Percentiles rank a stretch among this genome's conserved stretches.
Conservation (phyloP, 2,113 vertebrate species). For the Phrynocephalus versicolor region DNA sequence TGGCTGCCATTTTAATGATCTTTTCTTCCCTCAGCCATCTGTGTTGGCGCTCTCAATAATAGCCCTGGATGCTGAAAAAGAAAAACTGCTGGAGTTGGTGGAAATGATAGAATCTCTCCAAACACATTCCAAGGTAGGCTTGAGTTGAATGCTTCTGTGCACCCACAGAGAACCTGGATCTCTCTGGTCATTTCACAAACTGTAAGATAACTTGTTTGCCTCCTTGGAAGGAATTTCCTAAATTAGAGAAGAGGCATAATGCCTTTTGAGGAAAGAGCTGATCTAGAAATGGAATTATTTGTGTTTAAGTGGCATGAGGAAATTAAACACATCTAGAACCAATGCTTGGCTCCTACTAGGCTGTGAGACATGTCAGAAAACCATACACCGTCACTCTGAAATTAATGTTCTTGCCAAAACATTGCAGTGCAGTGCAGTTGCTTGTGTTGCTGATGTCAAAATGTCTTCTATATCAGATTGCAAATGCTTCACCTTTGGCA, state of each 20-base stretch:
- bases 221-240: not conserved
- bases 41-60: slow-evolving; percentile 88
- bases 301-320: not conserved
- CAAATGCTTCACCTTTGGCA: not conserved
- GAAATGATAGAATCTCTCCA: slow-evolving; percentile 82
- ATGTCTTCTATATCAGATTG: not conserved
- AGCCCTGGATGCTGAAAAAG: slow-evolving; percentile 83
- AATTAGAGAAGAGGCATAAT: not conserved
- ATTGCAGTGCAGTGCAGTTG: not conserved
- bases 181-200: not conserved
- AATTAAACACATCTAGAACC: not conserved
- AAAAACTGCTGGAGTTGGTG: slow-evolving; percentile 76
- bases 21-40: slow-evolving; percentile 82
- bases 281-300: not conserved
- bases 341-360: not conserved
- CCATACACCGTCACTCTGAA: no score
- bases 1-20: not conserved
- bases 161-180: no score
- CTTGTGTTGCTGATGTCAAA: not conserved
- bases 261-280: no score
- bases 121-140: slow-evolving; percentile 81
- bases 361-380: no score
- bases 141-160: not conserved
- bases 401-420: not conserved
- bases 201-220: not conserved